These are phyloP conservation scores for Euura saliciscinereae DNA, from an alignment of 1,140 invertebrate species.

Conservation along the genomic window DNA sequence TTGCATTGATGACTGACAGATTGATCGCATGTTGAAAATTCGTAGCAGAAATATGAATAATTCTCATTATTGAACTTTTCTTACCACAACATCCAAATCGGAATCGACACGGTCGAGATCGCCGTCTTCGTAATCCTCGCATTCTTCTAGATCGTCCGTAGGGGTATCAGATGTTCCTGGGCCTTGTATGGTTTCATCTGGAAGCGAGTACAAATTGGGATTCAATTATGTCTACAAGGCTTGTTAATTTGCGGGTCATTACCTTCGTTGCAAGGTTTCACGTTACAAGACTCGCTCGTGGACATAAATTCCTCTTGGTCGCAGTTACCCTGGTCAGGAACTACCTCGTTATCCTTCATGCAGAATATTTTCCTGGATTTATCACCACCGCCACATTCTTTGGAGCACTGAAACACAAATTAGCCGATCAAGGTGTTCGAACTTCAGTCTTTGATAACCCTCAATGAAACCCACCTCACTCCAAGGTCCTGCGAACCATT, in stretches of 20 bases:
- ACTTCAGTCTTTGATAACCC: conserved; percentile 8
- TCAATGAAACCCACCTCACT: conserved; percentile 63
- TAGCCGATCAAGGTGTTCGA: conserved; percentile 22
- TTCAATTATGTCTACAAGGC: conserved; percentile 5
- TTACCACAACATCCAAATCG: conserved; percentile 20
- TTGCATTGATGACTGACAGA: too few relatives aligned
- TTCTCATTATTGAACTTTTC: too few relatives aligned
- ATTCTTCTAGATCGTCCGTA: conserved; percentile 62
- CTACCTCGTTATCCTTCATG: conserved; percentile 72
- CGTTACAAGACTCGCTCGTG: conserved; percentile 75
- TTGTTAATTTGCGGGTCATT: conserved; percentile 21
- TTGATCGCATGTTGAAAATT: too few relatives aligned
- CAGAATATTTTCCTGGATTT: conserved; percentile 80
- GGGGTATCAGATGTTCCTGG: conserved; percentile 61
- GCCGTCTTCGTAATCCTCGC: conserved; percentile 63
- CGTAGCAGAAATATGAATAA: too few relatives aligned
- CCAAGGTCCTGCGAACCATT: conserved; percentile 91
- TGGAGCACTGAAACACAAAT: conserved; percentile 69
- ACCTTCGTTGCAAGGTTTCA: conserved; percentile 72
- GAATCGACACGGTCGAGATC: conserved; percentile 45
- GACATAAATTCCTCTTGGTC: conserved; percentile 69
- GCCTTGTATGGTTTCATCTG: conserved; percentile 72
- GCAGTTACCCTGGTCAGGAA: conserved; percentile 64
- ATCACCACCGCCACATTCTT: conserved; percentile 81
- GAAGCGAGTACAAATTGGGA: conserved; percentile 28